Evolutionary conservation across 2,888 invertebrate genomes (phyloP), one percentile per base, ranked within the genome.

Genomic region (Pecten maximus): DNA sequence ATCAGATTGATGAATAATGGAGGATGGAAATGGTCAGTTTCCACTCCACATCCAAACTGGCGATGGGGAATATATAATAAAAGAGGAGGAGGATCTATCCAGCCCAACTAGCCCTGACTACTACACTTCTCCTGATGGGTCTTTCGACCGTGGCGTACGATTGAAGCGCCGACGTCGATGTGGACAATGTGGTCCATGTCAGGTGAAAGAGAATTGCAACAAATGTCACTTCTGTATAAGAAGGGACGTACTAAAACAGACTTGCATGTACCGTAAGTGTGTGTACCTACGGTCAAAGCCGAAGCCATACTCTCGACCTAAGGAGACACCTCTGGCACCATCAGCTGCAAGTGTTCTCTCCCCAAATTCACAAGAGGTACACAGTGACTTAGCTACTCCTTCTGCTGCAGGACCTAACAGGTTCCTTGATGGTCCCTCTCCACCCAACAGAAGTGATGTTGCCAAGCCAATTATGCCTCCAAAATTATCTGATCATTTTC

Each of bases 181-280:
- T 93, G 96, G 96, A 3, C 95, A 95, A 91, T 96, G 96, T 91
- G 95, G 95, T 2, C 96, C 96, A 1, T 96, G 96, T 92, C 95
- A 96, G 91, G 95, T 96, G 87, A 95, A 95, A 88, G 95, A 95
- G 89, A 95, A 96, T 89, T 96, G 96, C 91, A 94, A 94, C 93
- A 95, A 95, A 91, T 96, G 96, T 92, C 95, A 95, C 90, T 95
- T 95, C 92, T 96, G 96, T 92, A 88, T 95, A 88, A 92, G 95
- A 48, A 94, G 95, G 90, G 95, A 95, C 90, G 95, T 96, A 0
- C 92, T 96, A 15, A 96, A 96, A 91, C 96, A 96, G 91, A 95
- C 95, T 10, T 96, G 96, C 91, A 94, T 96, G 86, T 95, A 95
- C 92, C 91, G 96, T 19, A 96, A 96, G 91, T 96, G 96, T 94